These are phyloP conservation scores for Harlomillsia oculata DNA, from an alignment of 1,140 invertebrate genomes.

Conservation along the genomic window DNA sequence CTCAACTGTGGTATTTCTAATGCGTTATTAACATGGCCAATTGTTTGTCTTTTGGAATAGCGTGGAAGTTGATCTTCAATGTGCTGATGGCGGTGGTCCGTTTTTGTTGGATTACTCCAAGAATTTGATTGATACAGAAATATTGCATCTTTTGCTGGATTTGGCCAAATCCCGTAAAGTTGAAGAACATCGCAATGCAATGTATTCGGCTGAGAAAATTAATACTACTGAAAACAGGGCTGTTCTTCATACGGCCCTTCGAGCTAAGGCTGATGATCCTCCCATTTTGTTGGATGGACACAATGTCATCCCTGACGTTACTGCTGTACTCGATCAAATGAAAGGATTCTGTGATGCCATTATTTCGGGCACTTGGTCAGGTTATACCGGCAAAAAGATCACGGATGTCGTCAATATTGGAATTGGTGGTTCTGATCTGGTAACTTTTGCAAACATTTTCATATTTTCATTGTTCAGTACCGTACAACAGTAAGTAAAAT, in stretches of 20 bases:
- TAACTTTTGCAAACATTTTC: constrained; percentile 39
- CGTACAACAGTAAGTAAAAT: not conserved
- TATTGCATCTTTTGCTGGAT: constrained; percentile 62
- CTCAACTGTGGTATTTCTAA: not conserved
- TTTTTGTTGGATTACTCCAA: constrained; percentile 92
- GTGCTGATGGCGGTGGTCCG: constrained; percentile 29
- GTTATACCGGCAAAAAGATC: constrained; percentile 88
- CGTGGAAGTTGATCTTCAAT: constrained; percentile 26
- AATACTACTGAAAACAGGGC: constrained; percentile 96
- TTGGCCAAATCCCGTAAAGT: constrained; percentile 73
- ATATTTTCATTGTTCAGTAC: not conserved
- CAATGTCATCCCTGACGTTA: constrained; percentile 91
- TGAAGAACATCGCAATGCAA: constrained; percentile 73
- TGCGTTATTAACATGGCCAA: not conserved
- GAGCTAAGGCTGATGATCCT: constrained; percentile 68
- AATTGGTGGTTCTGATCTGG: constrained; percentile 96
- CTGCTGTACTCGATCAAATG: constrained; percentile 87
- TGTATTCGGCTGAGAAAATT: constrained; percentile 92
- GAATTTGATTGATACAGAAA: constrained; percentile 75
- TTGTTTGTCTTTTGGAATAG: constrained; percentile 4
- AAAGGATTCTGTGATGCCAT: constrained; percentile 77
- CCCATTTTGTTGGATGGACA: constrained; percentile 74
- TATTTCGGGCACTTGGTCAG: constrained; percentile 62
- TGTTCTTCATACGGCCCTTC: constrained; percentile 87
- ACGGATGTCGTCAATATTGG: constrained; percentile 99